Percentiles rank a stretch among this genome's conserved stretches.
Evolutionary conservation across 2,113 vertebrate species (phyloP).

Genomic region (Oriolus oriolus): DNA sequence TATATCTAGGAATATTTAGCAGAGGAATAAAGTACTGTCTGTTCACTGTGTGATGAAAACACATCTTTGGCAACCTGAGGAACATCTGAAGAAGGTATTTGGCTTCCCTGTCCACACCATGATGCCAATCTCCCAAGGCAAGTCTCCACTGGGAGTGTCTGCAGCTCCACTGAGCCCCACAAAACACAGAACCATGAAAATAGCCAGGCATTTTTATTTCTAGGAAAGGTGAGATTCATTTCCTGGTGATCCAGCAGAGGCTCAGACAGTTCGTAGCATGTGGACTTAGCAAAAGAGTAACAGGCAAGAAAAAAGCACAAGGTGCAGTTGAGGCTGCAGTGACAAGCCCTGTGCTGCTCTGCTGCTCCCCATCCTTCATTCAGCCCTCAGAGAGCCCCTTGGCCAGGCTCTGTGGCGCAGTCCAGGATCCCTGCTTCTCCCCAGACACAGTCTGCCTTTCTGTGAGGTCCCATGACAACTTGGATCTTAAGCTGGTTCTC

Average conservation of each 20-base stretch:
- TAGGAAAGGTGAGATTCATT: neutral
- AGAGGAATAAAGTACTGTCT: neutral
- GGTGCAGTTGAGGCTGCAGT: neutral
- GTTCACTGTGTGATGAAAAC: neutral
- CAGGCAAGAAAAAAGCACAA: neutral
- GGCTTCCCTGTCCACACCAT: neutral
- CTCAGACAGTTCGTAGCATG: neutral
- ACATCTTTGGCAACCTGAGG: neutral
- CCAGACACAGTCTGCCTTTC: neutral
- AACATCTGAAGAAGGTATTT: neutral
- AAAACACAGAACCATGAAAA: neutral
- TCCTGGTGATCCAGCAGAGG: neutral
- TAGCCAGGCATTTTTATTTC: neutral
- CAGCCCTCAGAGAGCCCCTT: neutral
- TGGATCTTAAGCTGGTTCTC: neutral
- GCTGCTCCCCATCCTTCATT: neutral
- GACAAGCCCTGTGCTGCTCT: neutral
- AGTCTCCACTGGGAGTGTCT: neutral
- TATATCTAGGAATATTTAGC: neutral
- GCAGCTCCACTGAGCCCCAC: neutral
- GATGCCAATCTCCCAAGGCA: neutral
- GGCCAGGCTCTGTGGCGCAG: neutral
- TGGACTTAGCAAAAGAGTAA: neutral
- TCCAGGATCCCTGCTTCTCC: neutral
- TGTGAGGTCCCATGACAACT: accelerated